A percentile compares a stretch with the other conserved stretches of the same genome.
These are phyloP conservation scores for Myotis myotis DNA, from an alignment of 2,797 vertebrate genomes.

Conservation along the genomic window DNA sequence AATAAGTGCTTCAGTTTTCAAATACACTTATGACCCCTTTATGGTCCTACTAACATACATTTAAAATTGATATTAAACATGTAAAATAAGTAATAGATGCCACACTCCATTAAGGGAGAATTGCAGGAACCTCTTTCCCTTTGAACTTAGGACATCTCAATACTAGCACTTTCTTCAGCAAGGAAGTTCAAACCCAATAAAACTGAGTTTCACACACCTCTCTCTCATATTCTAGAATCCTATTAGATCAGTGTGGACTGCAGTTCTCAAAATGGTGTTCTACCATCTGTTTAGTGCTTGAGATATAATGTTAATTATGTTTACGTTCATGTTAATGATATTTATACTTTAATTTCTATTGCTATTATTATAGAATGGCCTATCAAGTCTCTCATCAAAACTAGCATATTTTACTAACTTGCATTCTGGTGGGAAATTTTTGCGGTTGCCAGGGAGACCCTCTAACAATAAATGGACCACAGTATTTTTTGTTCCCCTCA, in stretches of 20 bases:
- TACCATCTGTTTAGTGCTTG: not conserved
- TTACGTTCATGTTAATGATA: not conserved
- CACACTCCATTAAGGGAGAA: not conserved
- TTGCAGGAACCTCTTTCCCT: not conserved
- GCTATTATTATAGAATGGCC: not conserved
- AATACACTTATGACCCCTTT: not conserved
- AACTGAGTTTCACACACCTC: not conserved
- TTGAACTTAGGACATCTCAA: constrained; percentile 1
- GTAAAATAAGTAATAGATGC: constrained; percentile 11
- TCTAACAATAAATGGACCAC: not conserved
- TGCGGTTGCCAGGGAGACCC: not conserved
- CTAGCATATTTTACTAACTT: constrained; percentile 22
- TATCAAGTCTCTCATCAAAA: not conserved
- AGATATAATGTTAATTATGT: not conserved
- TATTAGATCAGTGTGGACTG: not conserved
- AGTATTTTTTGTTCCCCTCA: not conserved
- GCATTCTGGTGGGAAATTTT: not conserved
- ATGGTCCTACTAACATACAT: not conserved
- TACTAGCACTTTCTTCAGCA: not conserved
- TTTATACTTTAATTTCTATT: constrained; percentile 29
- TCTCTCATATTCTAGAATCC: not conserved
- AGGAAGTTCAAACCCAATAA: not conserved
- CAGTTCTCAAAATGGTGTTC: not conserved
- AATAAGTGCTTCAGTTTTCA: not conserved
- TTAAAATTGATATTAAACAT: constrained; percentile 23